Percentiles rank a stretch among this genome's conserved stretches.
Evolutionary conservation across 2,113 vertebrate species (phyloP).

Genomic region (Mixornis gularis): DNA sequence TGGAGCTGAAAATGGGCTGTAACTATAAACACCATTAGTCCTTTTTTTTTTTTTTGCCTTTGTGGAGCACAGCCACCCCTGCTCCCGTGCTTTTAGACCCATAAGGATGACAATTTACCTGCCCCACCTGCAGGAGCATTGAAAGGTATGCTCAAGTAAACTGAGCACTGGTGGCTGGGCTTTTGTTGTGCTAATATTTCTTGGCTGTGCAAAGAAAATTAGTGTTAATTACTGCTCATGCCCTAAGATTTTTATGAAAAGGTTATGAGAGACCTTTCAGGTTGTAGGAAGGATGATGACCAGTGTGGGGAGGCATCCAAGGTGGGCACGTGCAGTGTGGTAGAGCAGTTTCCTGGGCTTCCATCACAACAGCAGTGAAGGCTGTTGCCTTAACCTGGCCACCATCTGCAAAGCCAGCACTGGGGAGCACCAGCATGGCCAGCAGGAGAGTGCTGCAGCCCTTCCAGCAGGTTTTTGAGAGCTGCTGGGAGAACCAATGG

Average conservation of each 20-base stretch:
- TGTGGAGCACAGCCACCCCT: not conserved
- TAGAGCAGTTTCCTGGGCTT: not conserved
- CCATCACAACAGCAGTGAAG: not conserved
- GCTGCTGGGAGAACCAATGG: not conserved
- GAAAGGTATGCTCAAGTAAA: not conserved
- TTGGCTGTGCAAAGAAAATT: not conserved
- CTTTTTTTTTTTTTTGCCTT: not conserved
- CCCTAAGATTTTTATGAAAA: not conserved
- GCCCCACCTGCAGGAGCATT: not conserved
- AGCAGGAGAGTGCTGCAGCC: not conserved
- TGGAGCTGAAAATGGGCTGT: slow-evolving; percentile 10
- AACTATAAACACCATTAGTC: slow-evolving; percentile 41
- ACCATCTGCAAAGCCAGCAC: accelerated
- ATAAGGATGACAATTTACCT: not conserved
- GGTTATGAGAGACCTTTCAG: not conserved
- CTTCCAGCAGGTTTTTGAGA: not conserved
- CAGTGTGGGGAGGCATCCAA: not conserved
- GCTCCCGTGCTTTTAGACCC: not conserved
- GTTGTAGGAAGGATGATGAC: not conserved
- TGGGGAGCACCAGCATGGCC: accelerated
- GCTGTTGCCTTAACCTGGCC: not conserved
- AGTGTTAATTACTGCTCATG: not conserved
- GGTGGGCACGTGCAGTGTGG: too few relatives aligned
- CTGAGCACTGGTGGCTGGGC: not conserved
- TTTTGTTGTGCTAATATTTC: not conserved